Conservation (phyloP, 2,888 invertebrate species). For the Drosophila nr. fundita region DNA sequence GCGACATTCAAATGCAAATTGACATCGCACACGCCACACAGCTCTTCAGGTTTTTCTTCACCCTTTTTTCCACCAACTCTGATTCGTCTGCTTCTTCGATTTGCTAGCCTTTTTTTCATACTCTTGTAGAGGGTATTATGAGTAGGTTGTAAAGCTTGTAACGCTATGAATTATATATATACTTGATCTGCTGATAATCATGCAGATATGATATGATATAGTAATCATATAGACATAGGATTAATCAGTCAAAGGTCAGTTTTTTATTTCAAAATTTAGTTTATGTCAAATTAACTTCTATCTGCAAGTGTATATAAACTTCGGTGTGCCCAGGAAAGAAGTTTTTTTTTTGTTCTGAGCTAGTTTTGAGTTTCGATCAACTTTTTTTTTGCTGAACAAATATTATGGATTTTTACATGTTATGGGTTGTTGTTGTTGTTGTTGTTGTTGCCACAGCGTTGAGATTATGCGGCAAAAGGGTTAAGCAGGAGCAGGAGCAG, state of each 20-base stretch:
- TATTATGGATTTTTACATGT: constrained; percentile 63
- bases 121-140: background rate
- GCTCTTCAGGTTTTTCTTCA: constrained; percentile 30
- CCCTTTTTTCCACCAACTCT: constrained; percentile 1
- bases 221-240: background rate
- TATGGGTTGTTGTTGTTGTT: constrained; percentile 7
- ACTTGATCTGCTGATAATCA: background rate
- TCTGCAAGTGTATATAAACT: background rate
- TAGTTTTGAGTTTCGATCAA: constrained; percentile 64
- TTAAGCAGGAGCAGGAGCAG: constrained; percentile 19
- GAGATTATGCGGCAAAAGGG: constrained; percentile 47
- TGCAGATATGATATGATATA: background rate
- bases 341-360: constrained; percentile 15
- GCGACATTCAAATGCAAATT: constrained; percentile 66
- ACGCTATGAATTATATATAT: background rate
- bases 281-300: background rate
- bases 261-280: background rate
- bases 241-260: rapidly evolving
- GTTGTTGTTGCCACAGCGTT: constrained; percentile 20
- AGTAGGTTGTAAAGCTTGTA: background rate
- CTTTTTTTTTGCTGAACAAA: constrained; percentile 64
- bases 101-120: constrained; percentile 27
- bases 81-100: background rate
- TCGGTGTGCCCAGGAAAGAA: background rate
- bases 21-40: constrained; percentile 41